Base-by-base conservation (phyloP, 2,113 vertebrate genomes). In the Coptodon bakossiorum region DNA sequence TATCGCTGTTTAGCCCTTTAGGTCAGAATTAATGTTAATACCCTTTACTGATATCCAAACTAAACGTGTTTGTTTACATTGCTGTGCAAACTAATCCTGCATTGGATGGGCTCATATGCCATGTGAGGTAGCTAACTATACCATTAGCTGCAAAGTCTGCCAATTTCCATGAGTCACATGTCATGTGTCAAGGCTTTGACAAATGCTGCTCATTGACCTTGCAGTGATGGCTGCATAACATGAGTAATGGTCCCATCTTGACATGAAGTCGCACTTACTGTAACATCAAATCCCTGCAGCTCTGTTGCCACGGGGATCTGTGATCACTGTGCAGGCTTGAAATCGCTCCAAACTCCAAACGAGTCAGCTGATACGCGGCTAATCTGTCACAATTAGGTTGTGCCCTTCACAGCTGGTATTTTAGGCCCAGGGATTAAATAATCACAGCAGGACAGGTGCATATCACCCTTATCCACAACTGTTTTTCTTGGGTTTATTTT, bases 371-470 rank as follows among this genome's bases (percentile, higher is more conserved):
- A 88, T 40, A 54, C 38, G 24, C 79, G 48, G 84, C 86, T 94
- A 93, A 94, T 94, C 92, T 90, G 86, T 40, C 83, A 88, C 81
- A 90, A 89, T 78, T 90, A 78, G 80, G 88, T 91, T 89, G 82
- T 53, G 43, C 89, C 89, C 81, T 85, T 89, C 73, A 80, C 91
- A 90, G 89, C 89, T 92, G 91, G 76, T 86, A 92, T 91, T 92
- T 84, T 73, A 82, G 81, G 27, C 52, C 38, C 3, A 3, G n/a
- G 45, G 90, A 91, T 93, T 93, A 89, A 86, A 90, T 48, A 86
- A 89, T 82, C 61, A 80, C 43, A 81, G 57, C 19, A 31, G 54
- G 45, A 61, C 87, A 84, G 87, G 89, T 90, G 89, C 81, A 86
- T 16, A 43, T 81, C 54, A 56, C 22, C 27, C 50, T 83, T 24